These are phyloP conservation scores for Microctenopoma lineatum DNA, from an alignment of 2,797 vertebrate genomes.

Conservation along the genomic window DNA sequence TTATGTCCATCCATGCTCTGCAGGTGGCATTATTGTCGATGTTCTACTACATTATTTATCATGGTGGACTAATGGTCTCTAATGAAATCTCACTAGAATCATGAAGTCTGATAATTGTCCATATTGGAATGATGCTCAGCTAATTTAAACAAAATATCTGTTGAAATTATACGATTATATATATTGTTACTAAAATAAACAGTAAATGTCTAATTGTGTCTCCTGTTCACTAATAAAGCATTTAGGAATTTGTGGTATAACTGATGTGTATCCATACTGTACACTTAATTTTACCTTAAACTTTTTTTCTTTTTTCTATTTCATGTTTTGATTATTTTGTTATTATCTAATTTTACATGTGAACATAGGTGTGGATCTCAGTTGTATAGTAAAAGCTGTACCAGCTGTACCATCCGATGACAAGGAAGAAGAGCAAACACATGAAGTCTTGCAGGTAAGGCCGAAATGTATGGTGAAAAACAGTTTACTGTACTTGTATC, in stretches of 20 bases:
- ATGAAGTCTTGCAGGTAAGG: constrained; percentile 88
- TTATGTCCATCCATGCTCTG: neutral
- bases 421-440: constrained; percentile 82
- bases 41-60: constrained; percentile 3
- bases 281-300: too few relatives aligned
- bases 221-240: neutral
- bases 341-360: constrained; percentile 20
- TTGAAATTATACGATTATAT: neutral
- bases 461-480: neutral
- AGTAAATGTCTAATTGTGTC: neutral
- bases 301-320: neutral
- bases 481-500: neutral
- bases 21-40: neutral
- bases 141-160: neutral
- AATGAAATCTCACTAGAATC: neutral
- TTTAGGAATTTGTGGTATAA: neutral
- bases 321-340: neutral
- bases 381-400: constrained; percentile 89
- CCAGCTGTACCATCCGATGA: constrained; percentile 73
- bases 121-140: neutral
- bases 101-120: neutral
- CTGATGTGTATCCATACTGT: neutral
- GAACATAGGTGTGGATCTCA: constrained; percentile 90
- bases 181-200: neutral
- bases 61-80: neutral